Base-by-base conservation (phyloP, 2,888 invertebrate genomes). In the Frankliniella intonsa region DNA sequence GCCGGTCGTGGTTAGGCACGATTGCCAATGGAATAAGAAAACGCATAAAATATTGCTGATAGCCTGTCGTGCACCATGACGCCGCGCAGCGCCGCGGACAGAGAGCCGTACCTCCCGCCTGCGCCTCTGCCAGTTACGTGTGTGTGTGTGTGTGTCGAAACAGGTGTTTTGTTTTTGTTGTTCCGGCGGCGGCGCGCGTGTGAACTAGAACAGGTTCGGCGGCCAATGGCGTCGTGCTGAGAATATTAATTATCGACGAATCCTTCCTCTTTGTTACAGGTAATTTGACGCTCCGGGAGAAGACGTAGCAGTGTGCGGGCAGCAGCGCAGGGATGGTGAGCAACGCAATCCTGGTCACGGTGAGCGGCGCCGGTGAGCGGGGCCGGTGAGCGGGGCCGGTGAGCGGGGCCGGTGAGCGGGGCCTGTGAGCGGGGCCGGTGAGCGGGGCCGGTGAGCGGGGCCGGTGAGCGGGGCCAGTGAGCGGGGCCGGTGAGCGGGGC, bases 41-140 rank as follows among this genome's bases (percentile, higher is more conserved):
- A n/a, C 65, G 65, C 9, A n/a, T 19, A 65, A 65, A 65, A 65
- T 65, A 65, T 65, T 65, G 65, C 65, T 65, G 14, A 65, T 65
- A n/a, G n/a, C 65, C 65, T 65, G 65, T 65, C 65, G 11, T 38
- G 38, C 65, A 1, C 65, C 65, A 12, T 9, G 65, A 2, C 65
- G 65, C 38, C 38, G 38, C 38, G 2, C 5, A 38, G n/a, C n/a
- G n/a, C n/a, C n/a, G n/a, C n/a, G n/a, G n/a, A n/a, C n/a, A n/a
- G n/a, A 38, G 38, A 38, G 38, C 38, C 38, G 38, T 38, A 38
- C 5, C 38, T 38, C 38, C 38, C 38, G 38, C 2, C 38, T 38
- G 38, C 38, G 38, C 38, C 38, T 38, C 38, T 38, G 38, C 38
- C 38, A 38, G 38, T 38, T 38, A 38, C 38, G 14, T 55, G 14